Conservation (phyloP, 2,888 invertebrate species). For the Limnephilus auricula region DNA sequence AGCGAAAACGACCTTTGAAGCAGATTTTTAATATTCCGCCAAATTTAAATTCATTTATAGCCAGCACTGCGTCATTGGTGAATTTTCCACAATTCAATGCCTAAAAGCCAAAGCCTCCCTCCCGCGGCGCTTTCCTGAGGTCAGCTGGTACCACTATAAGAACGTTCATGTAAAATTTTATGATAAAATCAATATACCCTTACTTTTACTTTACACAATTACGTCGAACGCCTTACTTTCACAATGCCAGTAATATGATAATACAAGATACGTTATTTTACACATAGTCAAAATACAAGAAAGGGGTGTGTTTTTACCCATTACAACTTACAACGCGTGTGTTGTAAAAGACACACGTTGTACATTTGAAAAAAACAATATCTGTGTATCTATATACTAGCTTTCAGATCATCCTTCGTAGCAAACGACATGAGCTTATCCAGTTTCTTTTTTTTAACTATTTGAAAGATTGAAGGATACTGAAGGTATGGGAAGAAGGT, state of each 20-base stretch:
- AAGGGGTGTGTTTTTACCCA: not conserved
- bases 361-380: not conserved
- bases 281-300: not conserved
- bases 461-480: not conserved
- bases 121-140: not conserved
- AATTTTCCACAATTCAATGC: not conserved
- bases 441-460: not conserved
- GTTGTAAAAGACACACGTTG: not conserved
- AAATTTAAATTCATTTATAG: not conserved
- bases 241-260: not conserved
- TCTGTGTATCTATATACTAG: not conserved
- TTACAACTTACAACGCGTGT: not conserved
- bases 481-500: too few species aligned
- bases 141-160: constrained; percentile 21
- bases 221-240: not conserved
- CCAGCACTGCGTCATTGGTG: not conserved
- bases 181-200: constrained; percentile 27
- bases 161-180: constrained; percentile 23
- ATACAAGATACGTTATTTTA: not conserved
- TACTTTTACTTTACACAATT: not conserved
- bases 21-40: not conserved
- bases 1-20: not conserved
- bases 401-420: not conserved
- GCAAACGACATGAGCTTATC: not conserved
- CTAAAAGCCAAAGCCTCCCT: not conserved